These are phyloP conservation scores for Parasteatoda lunata DNA, from an alignment of 2,888 invertebrate genomes.

Conservation along the genomic window DNA sequence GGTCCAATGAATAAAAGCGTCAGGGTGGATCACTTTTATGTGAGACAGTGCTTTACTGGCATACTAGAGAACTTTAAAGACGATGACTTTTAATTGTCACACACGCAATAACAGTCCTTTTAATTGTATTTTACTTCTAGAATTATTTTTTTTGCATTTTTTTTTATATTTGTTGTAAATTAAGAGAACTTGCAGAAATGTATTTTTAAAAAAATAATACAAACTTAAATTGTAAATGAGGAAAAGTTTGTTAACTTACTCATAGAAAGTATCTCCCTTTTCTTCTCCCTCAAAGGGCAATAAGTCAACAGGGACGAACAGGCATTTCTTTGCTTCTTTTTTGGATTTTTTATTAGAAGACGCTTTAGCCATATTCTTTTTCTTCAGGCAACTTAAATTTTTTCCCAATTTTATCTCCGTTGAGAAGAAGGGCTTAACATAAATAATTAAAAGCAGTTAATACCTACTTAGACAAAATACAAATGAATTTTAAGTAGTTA, in stretches of 20 bases:
- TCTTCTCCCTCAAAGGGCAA: conserved; percentile 35
- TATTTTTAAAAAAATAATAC: no score
- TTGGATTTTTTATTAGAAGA: conserved; percentile 3
- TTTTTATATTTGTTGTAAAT: not conserved
- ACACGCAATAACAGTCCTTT: no score
- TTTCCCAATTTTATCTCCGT: conserved; percentile 47
- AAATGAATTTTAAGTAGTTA: no score
- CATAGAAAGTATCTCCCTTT: conserved; percentile 39
- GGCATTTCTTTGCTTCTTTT: not conserved
- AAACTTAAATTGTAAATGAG: no score
- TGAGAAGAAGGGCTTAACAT: conserved; percentile 25
- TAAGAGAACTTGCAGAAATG: no score
- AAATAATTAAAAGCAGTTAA: not conserved
- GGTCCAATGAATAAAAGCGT: no score
- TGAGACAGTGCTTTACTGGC: no score
- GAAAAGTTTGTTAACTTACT: conserved; percentile 14
- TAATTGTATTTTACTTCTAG: not conserved
- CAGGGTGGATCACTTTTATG: no score
- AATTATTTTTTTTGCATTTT: not conserved
- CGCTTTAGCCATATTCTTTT: conserved; percentile 1
- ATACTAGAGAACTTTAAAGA: no score
- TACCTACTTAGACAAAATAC: not conserved
- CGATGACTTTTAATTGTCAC: no score
- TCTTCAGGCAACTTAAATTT: conserved; percentile 38
- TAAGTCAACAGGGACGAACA: conserved; percentile 28